A percentile compares a stretch with the other conserved stretches of the same genome.
These are phyloP conservation scores for Tamandua tetradactyla DNA, from an alignment of 2,797 vertebrate genomes.

Conservation along the genomic window DNA sequence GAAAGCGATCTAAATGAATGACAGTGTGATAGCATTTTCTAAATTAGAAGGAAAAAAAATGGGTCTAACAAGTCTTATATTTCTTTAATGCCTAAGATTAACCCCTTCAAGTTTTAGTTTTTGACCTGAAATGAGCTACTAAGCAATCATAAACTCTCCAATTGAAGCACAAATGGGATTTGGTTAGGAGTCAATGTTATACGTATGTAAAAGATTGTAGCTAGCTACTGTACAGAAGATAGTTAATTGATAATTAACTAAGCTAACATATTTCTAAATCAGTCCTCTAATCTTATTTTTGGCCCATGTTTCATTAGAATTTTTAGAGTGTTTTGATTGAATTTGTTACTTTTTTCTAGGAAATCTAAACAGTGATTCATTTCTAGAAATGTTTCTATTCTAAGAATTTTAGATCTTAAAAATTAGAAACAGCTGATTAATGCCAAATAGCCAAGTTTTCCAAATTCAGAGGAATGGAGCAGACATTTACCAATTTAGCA, in stretches of 20 bases:
- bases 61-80: background rate
- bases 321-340: conserved; percentile 32
- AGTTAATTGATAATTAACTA: background rate
- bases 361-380: background rate
- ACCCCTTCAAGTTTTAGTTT: background rate
- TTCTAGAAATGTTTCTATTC: background rate
- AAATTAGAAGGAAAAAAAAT: conserved; percentile 38
- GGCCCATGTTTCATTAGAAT: background rate
- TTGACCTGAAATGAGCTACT: conserved; percentile 39
- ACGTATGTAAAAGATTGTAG: background rate
- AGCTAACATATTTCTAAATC: conserved; percentile 13
- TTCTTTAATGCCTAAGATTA: conserved; percentile 30
- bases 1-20: background rate
- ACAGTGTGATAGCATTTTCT: background rate
- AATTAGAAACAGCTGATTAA: conserved; percentile 24
- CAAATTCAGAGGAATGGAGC: background rate
- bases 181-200: conserved; percentile 6
- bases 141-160: background rate
- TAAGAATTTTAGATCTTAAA: conserved; percentile 15
- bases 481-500: conserved; percentile 7
- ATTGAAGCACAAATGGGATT: background rate
- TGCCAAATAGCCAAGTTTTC: conserved; percentile 3
- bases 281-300: background rate
- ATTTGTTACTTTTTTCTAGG: background rate
- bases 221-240: background rate